Evolutionary conservation across 2,888 invertebrate genomes (phyloP), one percentile per base, ranked within the genome.

Genomic region (Alcis repandata): DNA sequence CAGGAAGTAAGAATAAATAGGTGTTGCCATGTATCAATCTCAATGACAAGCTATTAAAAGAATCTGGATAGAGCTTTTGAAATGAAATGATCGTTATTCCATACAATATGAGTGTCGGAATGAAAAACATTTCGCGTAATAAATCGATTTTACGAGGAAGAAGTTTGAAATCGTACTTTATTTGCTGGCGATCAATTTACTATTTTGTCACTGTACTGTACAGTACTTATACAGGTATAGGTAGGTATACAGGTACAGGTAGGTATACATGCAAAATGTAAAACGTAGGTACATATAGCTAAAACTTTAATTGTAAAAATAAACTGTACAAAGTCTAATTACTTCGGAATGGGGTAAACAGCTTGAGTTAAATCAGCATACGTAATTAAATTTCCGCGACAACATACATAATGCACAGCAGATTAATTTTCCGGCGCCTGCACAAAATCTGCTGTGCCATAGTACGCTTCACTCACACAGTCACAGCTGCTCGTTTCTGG

Each of bases 401-500:
- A 45, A 19, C 15, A 32, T 43, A 15, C 59, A 43, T 38, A 49
- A 22, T 36, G 46, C 41, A 48, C 7, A 15, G 46, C 15, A 48
- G 59, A 57, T 59, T 56, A 48, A 57, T 58, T 53, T 53, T 53
- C 54, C 48, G 17, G 52, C 38, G 48, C 33, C 67, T 63, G 58
- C 38, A 52, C 45, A 45, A 67, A 63, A 27, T 46, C n/a, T 49
- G 17, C 27, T 43, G 7, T 17, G n/a, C 40, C 10, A 13, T 17
- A 22, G 54, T 36, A 64, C 22, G 27, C 51, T 51, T 41, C 48
- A 62, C 52, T 45, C 59, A 54, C 59, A 59, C 54, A 43, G 20
- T 33, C 41, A 3, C 41, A n/a, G 43, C n/a, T 15, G 52, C 11
- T 7, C 52, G 46, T 46, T 54, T 15, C 41, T 54, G 54, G 20